A percentile compares a stretch with the other conserved stretches of the same genome.
Conservation (phyloP, 2,797 vertebrate species). For the Cossypha caffra region DNA sequence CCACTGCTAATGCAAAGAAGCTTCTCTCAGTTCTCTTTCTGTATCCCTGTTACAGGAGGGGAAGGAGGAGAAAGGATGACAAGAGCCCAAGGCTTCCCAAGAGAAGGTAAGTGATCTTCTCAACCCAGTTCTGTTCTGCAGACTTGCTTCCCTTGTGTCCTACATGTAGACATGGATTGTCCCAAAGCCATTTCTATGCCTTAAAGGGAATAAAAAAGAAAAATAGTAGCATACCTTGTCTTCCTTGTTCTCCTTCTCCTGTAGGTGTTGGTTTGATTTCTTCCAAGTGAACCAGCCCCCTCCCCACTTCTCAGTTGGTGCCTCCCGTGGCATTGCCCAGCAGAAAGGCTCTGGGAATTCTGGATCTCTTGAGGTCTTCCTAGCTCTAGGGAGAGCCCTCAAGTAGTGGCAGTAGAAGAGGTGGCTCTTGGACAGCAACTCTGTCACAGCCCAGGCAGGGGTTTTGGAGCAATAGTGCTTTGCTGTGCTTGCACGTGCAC, state of each 20-base stretch:
- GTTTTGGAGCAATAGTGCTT: background rate
- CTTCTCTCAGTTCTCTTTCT: background rate
- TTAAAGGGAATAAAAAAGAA: background rate
- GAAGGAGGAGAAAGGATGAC: constrained; percentile 95
- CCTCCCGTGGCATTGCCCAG: background rate
- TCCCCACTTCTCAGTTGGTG: background rate
- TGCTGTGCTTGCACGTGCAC: background rate
- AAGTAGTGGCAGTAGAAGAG: background rate
- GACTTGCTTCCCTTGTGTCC: background rate
- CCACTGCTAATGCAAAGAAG: background rate
- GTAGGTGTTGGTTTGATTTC: background rate
- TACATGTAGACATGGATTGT: background rate
- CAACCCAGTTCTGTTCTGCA: background rate
- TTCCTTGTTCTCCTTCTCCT: background rate
- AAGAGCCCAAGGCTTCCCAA: constrained; percentile 96
- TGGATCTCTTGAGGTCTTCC: background rate
- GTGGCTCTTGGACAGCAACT: background rate
- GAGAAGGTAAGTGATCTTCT: constrained; percentile 82
- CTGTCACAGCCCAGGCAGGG: background rate
- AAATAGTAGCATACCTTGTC: background rate
- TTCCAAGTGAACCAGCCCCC: background rate
- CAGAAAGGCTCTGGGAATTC: background rate
- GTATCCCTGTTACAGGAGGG: constrained; percentile 82
- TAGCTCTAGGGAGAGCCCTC: background rate
- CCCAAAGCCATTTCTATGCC: background rate